These are phyloP conservation scores for Limnephilus auricula DNA, from an alignment of 2,888 invertebrate species.

Conservation along the genomic window DNA sequence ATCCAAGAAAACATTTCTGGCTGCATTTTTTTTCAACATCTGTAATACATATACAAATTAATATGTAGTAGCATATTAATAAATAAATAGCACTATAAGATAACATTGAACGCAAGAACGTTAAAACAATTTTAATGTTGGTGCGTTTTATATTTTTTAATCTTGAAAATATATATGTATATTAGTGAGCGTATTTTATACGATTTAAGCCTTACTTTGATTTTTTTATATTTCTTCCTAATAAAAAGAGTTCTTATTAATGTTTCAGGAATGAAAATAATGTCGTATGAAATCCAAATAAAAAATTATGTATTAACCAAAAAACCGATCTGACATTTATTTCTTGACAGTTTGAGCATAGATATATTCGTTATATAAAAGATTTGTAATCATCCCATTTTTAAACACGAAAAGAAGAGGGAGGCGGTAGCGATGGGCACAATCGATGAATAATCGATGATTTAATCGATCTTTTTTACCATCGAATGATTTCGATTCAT, in stretches of 20 bases:
- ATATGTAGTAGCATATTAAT: not conserved
- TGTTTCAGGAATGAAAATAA: not conserved
- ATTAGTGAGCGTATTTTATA: not conserved
- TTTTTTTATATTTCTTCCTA: not conserved
- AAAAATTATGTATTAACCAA: not conserved
- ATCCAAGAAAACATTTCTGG: slow-evolving; percentile 73
- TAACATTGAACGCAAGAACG: too few relatives aligned
- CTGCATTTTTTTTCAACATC: slow-evolving; percentile 73
- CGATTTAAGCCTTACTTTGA: not conserved
- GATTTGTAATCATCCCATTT: not conserved
- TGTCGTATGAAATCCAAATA: not conserved
- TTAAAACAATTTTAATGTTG: not conserved
- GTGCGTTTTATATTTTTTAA: not conserved
- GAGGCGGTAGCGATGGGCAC: too few relatives aligned
- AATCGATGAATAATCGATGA: too few relatives aligned
- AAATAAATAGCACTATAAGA: not conserved
- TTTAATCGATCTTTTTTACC: too few relatives aligned
- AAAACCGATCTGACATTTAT: not conserved
- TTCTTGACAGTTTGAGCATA: not conserved
- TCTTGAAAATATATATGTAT: not conserved
- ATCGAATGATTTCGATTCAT: too few relatives aligned
- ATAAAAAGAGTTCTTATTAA: not conserved
- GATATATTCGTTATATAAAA: not conserved
- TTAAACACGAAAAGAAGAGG: not conserved
- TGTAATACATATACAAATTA: slow-evolving; percentile 6